Base-by-base conservation (phyloP, 2,888 invertebrate genomes). In the Calliopum simillimum region DNA sequence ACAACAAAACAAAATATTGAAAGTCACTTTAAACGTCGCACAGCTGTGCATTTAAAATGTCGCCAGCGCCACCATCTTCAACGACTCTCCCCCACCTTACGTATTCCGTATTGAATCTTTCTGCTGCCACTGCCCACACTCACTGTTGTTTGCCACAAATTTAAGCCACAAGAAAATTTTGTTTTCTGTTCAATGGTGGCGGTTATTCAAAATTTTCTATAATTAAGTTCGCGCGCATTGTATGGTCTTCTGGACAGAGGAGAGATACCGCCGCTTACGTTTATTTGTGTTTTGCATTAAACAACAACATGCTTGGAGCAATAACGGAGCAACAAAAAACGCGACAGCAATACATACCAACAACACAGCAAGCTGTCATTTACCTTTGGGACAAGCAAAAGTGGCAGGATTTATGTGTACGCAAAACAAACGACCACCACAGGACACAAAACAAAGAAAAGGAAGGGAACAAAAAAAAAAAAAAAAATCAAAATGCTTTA, bases 351-450 rank as follows among this genome's bases (percentile, higher is more conserved):
- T 72, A 77, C n/a, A 74, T n/a, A 63, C 56, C 70, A 69, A 69
- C 70, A 68, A 71, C 71, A 71, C 71, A 74, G 71, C 77, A 71
- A 75, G 73, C 79, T 80, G 80, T 80, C 80, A 79, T 75, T 78
- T 81, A 81, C 82, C 82, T 79, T 79, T 81, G 82, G 82, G 82
- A 82, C 80, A 74, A 33, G 33, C 33, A 33, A 33, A 33, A 73
- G 80, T 76, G 79, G 78, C 70, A 78, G 80, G 80, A 82, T 81
- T 82, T 83, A 81, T 82, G 81, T 79, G 80, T 79, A 80, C 79
- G 79, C 79, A 79, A 81, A 81, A 80, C 79, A 82, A 82, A 83
- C 82, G 83, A 81, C 79, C 82, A 81, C 82, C 83, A 79, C 82
- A 83, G 81, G 82, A 83, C 81, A 83, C 78, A 81, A 79, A 80